Conservation (phyloP, 37 sponge, comb jelly and placozoan genomes). For the Corticium candelabrum region DNA sequence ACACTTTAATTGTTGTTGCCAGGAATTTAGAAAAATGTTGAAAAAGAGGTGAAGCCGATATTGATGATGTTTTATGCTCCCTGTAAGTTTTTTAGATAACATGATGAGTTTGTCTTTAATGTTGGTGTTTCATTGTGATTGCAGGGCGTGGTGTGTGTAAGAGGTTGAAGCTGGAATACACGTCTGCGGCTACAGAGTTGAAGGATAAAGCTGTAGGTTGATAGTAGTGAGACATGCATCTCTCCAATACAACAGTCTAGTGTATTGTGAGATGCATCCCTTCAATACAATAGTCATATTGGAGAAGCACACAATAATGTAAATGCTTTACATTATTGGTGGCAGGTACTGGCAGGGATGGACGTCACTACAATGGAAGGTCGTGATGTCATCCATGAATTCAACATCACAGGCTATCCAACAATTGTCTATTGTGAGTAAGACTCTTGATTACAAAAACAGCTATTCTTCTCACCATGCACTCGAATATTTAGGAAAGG, state of each 20-base stretch:
- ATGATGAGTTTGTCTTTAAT: neutral
- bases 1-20: no score
- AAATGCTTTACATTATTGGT: no score
- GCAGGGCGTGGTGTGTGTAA: constrained; percentile 92
- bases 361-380: constrained; percentile 66
- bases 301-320: no score
- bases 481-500: constrained; percentile 26
- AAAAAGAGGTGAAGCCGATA: constrained; percentile 57
- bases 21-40: constrained; percentile 35
- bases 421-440: constrained; percentile 80
- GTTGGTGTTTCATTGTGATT: neutral
- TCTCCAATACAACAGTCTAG: no score
- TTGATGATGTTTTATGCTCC: constrained; percentile 92
- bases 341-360: constrained; percentile 83
- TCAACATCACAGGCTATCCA: constrained; percentile 88
- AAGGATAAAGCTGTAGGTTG: constrained; percentile 31
- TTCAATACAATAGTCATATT: constrained; percentile 16
- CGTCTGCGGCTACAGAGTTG: constrained; percentile 64
- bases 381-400: constrained; percentile 32
- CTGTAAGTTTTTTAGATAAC: constrained; percentile 14
- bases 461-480: neutral
- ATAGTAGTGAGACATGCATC: no score
- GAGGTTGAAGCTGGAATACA: constrained; percentile 76
- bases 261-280: no score
- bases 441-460: neutral